Conservation (phyloP, 2,888 invertebrate genomes). For the Temnothorax rugatulus region DNA sequence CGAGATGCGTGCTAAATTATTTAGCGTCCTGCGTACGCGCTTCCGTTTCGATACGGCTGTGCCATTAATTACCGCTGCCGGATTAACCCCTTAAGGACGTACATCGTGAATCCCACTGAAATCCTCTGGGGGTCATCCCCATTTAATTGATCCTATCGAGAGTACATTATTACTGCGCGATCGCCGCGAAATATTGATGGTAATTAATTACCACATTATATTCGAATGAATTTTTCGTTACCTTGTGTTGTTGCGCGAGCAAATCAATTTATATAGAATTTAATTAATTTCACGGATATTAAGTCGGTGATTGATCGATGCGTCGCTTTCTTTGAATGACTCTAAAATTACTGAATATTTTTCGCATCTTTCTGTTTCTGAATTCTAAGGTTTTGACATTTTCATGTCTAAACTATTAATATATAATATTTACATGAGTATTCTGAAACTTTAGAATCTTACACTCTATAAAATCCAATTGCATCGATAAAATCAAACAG, state of each 20-base stretch:
- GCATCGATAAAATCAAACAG: background rate
- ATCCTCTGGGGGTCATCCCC: conserved; percentile 4
- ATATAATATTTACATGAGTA: background rate
- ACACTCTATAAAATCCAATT: background rate
- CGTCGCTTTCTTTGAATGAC: background rate
- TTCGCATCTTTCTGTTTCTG: background rate
- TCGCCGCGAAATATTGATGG: background rate
- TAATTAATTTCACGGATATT: background rate
- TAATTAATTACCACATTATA: background rate
- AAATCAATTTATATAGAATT: background rate
- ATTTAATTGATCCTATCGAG: conserved; percentile 15
- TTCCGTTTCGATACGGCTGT: conserved; percentile 20
- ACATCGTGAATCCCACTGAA: conserved; percentile 10
- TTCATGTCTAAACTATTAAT: background rate
- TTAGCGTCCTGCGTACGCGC: conserved; percentile 14
- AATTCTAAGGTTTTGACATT: background rate
- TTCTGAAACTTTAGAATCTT: background rate
- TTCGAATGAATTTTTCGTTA: background rate
- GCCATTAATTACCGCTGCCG: conserved; percentile 32
- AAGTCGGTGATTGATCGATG: background rate
- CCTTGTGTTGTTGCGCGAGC: background rate
- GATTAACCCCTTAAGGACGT: conserved; percentile 50
- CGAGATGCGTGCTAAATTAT: conserved; percentile 30
- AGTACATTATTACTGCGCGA: background rate
- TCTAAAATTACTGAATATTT: background rate